Base-by-base conservation (phyloP, 1,140 invertebrate species). In the Tribolium madens region DNA sequence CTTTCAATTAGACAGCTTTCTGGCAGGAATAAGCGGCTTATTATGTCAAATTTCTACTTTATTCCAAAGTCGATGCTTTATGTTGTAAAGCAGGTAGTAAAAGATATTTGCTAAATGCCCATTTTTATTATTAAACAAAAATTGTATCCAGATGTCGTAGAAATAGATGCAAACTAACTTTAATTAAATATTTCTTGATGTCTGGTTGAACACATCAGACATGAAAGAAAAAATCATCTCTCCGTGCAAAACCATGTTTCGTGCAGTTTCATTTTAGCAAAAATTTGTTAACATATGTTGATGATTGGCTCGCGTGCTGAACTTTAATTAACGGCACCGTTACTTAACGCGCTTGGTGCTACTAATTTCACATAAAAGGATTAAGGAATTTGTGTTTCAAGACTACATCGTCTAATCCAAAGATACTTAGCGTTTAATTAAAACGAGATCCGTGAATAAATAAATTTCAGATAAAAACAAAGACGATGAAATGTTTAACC, bases 201-300 rank as follows among this genome's bases (percentile, higher is more conserved):
- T n/a, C n/a, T n/a, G n/a, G n/a, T n/a, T n/a, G n/a, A n/a, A n/a
- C n/a, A n/a, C n/a, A n/a, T n/a, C n/a, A n/a, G n/a, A n/a, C n/a
- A n/a, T n/a, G n/a, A 12, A 33, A 9, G 3, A 64, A 64, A 64
- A 64, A 31, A 64, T 14, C 14, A 60, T 18, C 57, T n/a, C 9
- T 33, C 57, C 26, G 21, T n/a, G 57, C 21, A 18, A 64, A 64
- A 64, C 3, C 26, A 26, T 33, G 17, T 64, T 57, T 64, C 57
- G 57, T 64, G 57, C 57, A 12, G 26, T 12, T 64, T 33, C 26
- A 33, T 64, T 64, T 64, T 64, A 33, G 57, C 57, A 50, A 72
- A 72, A 72, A 72, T 72, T 72, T 72, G 70, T 72, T 72, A 72
- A 72, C 70, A 50, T 50, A 72, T 52, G 46, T 52, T 72, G 70